Evolutionary conservation across 2,797 vertebrate genomes (phyloP).

Genomic region (Tragelaphus oryx): DNA sequence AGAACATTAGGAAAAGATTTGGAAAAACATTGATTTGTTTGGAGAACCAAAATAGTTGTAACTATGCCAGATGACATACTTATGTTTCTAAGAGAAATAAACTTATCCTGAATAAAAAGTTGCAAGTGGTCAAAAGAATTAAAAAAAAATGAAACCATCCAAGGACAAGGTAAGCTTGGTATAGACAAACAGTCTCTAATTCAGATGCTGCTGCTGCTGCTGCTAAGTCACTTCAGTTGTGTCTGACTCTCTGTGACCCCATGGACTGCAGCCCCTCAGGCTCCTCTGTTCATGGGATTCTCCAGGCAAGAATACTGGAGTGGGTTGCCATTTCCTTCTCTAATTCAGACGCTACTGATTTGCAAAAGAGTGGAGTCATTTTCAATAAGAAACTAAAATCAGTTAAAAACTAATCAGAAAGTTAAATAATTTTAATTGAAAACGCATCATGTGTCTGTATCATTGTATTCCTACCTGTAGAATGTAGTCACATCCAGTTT

Average conservation of each 20-base stretch:
- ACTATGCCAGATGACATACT: background rate
- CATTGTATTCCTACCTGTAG: background rate
- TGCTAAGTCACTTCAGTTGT: background rate
- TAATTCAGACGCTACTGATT: background rate
- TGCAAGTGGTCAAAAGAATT: background rate
- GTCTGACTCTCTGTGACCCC: background rate
- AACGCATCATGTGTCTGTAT: background rate
- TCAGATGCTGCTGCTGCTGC: background rate
- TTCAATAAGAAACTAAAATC: background rate
- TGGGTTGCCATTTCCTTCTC: background rate
- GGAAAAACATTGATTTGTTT: conserved; percentile 16
- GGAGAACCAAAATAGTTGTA: conserved; percentile 1
- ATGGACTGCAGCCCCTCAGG: background rate
- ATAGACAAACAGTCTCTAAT: background rate
- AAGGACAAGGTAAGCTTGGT: background rate
- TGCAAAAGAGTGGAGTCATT: background rate
- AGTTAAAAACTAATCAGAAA: background rate
- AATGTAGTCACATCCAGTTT: background rate
- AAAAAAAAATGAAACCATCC: background rate
- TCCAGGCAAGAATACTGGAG: background rate
- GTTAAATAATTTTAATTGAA: background rate
- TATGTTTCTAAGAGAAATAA: conserved; percentile 23
- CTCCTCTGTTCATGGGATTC: background rate
- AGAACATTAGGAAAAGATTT: background rate
- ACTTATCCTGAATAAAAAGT: conserved; percentile 14